Base-by-base conservation (phyloP, 2,113 vertebrate genomes). In the Empidonax traillii region DNA sequence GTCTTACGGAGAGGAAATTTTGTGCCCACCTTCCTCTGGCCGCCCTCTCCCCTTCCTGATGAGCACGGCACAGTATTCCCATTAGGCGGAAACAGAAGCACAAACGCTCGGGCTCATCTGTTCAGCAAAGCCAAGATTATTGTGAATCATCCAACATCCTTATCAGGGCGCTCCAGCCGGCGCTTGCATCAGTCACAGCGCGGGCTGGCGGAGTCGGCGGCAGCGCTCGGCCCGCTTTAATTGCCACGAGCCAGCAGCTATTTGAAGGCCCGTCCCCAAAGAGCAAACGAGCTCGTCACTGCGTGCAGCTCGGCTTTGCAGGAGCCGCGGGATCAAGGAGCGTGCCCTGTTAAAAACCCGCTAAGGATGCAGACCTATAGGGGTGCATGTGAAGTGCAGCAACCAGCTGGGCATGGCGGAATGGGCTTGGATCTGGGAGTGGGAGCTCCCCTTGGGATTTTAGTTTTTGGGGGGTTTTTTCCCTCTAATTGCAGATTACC, bases 71-170 rank as follows among this genome's bases (percentile, higher is more conserved):
- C 77, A 52, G n/a, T 21, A 52, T 90, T 94, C 77, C 81, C 4
- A 18, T 68, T 43, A 37, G 67, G 25, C 1, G 0, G 95, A 58
- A 89, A 37, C 53, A 90, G 79, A 77, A 95, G 87, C 80, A 21
- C 59, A 77, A 85, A 71, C n/a, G 1, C 51, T 55, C 0, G 2
- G 81, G 76, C 77, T 94, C 47, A 13, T 87, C 31, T 15, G 14
- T 68, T 94, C 58, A 78, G 96, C 87, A 92, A 80, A 94, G 89
- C 87, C 46, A 10, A 61, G 91, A 90, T 95, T 82, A 81, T 91
- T 97, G 67, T 94, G 94, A 90, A 94, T 94, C 94, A 96, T 87
- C 87, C 94, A 13, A 27, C 43, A 25, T 78, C 93, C 96, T 97
- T 97, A 97, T 97, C 95, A 92, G 94, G 80, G 87, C 12, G 1